Evolutionary conservation across 2,797 vertebrate genomes (phyloP), one percentile per base, ranked within the genome.

Genomic region (Hylomyscus alleni): DNA sequence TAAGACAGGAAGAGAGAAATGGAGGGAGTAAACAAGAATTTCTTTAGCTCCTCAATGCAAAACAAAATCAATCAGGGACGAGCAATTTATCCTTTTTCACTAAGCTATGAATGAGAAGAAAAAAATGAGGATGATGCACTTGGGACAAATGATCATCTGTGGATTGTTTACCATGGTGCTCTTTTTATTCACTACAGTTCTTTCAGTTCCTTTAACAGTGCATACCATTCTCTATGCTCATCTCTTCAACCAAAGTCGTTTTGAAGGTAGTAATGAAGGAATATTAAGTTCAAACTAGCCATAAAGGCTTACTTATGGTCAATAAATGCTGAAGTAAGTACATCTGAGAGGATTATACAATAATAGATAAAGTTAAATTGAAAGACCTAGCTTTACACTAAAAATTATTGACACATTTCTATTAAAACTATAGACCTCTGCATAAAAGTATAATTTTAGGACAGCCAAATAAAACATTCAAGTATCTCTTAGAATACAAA

Each of bases 11-110:
- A 47, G 40, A 34, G 19, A 67, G 44, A 67, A n/a, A 50, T 8
- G 62, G 44, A 58, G 31, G 19, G 50, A 85, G 34, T 15, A 86
- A 72, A 47, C 3, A 34, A n/a, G 4, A 89, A 92, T 98, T 98
- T 97, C 96, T 95, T 93, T 85, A 78, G 52, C 44, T 80, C 85
- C 52, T 88, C 89, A n/a, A 13, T 89, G 94, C 91, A 94, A 86
- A 97, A 93, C 97, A 98, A 98, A 96, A 97, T 98, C 96, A 96
- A 84, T 96, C 75, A 95, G 85, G 31, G 89, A 37, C 67, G 77
- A 50, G 29, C 95, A 88, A 90, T 98, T 98, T 96, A 97, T 94
- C 75, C 95, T 96, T 97, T 89, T 77, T 97, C 96, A 96, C 60
- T 91, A 95, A 95, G 81, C 88, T 91, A 81, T 97, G 92, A 94